These are phyloP conservation scores for Peromyscus leucopus DNA, from an alignment of 2,113 vertebrate species.

Conservation along the genomic window DNA sequence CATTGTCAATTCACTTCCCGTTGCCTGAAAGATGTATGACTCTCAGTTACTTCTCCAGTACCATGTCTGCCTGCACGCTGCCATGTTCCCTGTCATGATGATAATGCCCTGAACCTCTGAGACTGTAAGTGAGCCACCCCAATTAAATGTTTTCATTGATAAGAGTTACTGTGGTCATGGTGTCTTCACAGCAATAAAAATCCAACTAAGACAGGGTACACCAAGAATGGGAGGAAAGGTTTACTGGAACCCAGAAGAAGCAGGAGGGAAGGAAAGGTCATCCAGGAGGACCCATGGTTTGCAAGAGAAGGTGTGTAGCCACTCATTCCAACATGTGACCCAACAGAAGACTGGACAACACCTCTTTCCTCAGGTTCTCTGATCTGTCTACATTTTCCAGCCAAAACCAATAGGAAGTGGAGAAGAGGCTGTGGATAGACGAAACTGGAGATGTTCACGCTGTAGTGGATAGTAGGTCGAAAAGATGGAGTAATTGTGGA, in stretches of 20 bases:
- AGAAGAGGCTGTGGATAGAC: not conserved
- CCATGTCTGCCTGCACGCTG: not conserved
- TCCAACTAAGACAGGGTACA: not conserved
- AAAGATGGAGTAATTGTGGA: not conserved
- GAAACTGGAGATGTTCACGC: no score
- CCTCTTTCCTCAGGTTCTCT: not conserved
- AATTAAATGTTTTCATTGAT: not conserved
- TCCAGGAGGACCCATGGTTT: not conserved
- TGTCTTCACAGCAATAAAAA: not conserved
- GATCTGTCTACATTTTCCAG: not conserved
- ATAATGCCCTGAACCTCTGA: not conserved
- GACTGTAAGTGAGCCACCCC: not conserved
- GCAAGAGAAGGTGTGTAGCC: not conserved
- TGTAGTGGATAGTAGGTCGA: no score
- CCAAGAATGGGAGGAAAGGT: no score
- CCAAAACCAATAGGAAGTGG: not conserved
- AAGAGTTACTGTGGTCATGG: not conserved
- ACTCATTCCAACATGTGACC: not conserved
- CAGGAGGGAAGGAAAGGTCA: not conserved
- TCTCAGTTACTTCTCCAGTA: not conserved
- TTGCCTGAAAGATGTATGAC: not conserved
- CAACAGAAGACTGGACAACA: not conserved
- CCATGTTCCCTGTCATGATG: not conserved
- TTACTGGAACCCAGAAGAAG: not conserved
- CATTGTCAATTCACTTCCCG: not conserved